phyloP scores from a whole-genome alignment of 1,140 invertebrate species.

The Dendrolimus punctatus region DNA sequence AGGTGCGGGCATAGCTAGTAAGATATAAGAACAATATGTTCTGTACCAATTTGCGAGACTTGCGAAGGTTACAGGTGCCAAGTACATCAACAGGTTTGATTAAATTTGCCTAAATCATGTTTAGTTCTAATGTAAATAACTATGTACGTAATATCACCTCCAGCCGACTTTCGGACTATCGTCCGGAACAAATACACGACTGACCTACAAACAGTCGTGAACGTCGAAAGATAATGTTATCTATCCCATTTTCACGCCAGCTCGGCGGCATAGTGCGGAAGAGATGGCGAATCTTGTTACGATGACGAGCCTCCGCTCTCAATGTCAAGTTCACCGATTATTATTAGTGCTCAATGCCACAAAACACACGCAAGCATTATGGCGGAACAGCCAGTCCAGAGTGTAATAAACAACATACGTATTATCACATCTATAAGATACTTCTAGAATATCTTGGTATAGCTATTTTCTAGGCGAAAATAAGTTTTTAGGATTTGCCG shows the following conservation, averaged over 20 bases:
- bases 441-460: too few relatives aligned
- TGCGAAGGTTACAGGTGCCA: not conserved
- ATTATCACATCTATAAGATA: too few relatives aligned
- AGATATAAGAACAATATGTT: too few relatives aligned
- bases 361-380: constrained; percentile 54
- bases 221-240: constrained; percentile 46
- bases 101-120: constrained; percentile 27
- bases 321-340: constrained; percentile 72
- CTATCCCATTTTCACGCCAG: constrained; percentile 43
- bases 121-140: constrained; percentile 44
- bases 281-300: constrained; percentile 49
- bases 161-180: constrained; percentile 68
- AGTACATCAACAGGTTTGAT: not conserved
- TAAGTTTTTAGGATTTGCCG: too few relatives aligned
- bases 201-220: constrained; percentile 67
- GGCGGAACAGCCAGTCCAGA: constrained; percentile 26
- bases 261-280: constrained; percentile 27
- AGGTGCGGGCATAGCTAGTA: too few relatives aligned
- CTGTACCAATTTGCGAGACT: not conserved
- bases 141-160: constrained; percentile 58
- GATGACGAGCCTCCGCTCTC: constrained; percentile 67
- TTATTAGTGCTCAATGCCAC: constrained; percentile 71
- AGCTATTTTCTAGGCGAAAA: too few relatives aligned
- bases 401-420: constrained; percentile 10
- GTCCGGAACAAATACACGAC: constrained; percentile 67